A percentile compares a stretch with the other conserved stretches of the same genome.
phyloP scores from a whole-genome alignment of 1,140 invertebrate genomes.

The Phenacoccus solenopsis region DNA sequence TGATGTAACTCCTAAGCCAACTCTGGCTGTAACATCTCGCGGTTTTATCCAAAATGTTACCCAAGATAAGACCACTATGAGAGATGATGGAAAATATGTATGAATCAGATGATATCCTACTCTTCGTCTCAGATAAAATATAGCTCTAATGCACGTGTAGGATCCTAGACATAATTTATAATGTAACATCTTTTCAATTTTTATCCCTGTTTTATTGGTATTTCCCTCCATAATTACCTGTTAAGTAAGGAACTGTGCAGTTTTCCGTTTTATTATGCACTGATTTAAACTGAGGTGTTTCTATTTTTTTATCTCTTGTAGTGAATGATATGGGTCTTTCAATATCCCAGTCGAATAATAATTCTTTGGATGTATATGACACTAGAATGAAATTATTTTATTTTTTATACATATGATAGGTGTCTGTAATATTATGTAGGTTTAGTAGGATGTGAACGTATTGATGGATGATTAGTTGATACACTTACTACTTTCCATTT shows the following conservation, averaged over 20 bases:
- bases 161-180: not conserved
- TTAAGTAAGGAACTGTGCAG: not conserved
- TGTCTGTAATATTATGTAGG: not conserved
- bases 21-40: not conserved
- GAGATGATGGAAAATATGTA: not conserved
- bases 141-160: not conserved
- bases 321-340: not conserved
- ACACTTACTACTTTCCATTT: constrained; percentile 1
- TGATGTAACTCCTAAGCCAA: not conserved
- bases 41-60: not conserved
- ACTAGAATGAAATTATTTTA: not conserved
- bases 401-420: not conserved
- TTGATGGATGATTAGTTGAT: not conserved
- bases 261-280: not conserved
- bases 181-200: not conserved
- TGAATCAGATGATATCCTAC: not conserved
- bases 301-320: not conserved
- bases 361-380: not conserved
- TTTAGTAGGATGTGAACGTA: not conserved
- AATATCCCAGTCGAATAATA: not conserved
- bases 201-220: no score
- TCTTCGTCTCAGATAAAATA: not conserved
- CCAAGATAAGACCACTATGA: not conserved
- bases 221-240: not conserved
- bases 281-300: not conserved